These are phyloP conservation scores for Microcebus murinus DNA, from an alignment of 2,113 vertebrate species.

Conservation along the genomic window DNA sequence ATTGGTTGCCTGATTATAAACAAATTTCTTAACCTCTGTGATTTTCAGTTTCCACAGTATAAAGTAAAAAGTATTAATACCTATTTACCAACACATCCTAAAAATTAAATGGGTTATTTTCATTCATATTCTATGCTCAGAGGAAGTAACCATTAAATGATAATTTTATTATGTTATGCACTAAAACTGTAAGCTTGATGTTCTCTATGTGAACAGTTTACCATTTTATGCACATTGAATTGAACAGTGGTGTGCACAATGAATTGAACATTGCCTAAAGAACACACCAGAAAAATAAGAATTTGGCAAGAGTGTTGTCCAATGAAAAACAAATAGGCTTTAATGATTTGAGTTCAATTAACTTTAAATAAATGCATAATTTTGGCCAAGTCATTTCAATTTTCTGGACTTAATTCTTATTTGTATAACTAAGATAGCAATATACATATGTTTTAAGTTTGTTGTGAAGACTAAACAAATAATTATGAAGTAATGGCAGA, in stretches of 20 bases:
- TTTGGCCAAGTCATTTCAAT: background rate
- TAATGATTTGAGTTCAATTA: background rate
- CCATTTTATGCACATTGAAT: background rate
- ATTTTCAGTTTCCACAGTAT: background rate
- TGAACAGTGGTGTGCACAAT: no score
- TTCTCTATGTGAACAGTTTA: background rate
- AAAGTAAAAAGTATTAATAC: background rate
- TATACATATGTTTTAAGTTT: background rate
- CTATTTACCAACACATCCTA: background rate
- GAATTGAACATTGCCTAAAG: background rate
- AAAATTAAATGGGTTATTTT: background rate
- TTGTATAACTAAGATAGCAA: background rate
- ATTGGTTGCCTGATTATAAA: background rate
- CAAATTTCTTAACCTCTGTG: background rate
- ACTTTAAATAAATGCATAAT: background rate
- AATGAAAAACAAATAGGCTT: background rate
- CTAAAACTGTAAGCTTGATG: background rate
- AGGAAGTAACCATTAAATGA: background rate
- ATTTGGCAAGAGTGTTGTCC: fast-evolving
- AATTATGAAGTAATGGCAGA: background rate
- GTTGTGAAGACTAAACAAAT: background rate
- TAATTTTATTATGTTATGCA: background rate
- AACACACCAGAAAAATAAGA: background rate
- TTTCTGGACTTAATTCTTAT: background rate
- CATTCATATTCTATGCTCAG: background rate